phyloP scores from a whole-genome alignment of 2,888 invertebrate species.

The Andrena flavipes region DNA sequence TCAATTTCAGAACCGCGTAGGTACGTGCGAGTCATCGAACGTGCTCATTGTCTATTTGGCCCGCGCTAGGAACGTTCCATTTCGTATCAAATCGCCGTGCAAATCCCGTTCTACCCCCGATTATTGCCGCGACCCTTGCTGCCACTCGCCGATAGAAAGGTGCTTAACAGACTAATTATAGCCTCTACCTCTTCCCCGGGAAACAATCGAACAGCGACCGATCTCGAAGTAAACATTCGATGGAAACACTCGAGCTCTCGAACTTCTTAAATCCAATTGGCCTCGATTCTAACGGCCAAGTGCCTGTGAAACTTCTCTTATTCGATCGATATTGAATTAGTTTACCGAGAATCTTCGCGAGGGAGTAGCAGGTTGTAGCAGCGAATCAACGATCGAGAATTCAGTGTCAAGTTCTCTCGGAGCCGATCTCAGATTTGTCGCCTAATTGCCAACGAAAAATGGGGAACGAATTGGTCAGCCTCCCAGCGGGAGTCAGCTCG shows the following conservation, averaged over 20 bases:
- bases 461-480: too few species aligned
- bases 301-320: too few species aligned
- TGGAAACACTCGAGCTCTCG: neutral
- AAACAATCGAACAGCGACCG: neutral
- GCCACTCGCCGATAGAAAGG: neutral
- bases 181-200: neutral
- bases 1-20: slow-evolving; percentile 77
- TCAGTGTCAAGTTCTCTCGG: neutral
- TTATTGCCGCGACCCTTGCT: neutral
- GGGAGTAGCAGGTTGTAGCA: too few species aligned
- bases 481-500: too few species aligned
- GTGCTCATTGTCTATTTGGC: slow-evolving; percentile 66
- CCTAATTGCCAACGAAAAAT: too few species aligned
- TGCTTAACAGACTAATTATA: neutral
- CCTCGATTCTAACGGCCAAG: too few species aligned
- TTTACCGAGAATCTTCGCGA: too few species aligned
- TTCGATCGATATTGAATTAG: too few species aligned
- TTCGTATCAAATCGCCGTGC: slow-evolving; percentile 57
- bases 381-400: neutral
- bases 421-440: too few species aligned
- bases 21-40: slow-evolving; percentile 77
- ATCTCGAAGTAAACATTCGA: neutral
- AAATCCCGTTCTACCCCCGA: neutral
- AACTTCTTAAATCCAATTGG: neutral
- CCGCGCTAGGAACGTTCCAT: slow-evolving; percentile 62